phyloP scores from a whole-genome alignment of 1,140 invertebrate species.

The Rhagoletis pomonella region DNA sequence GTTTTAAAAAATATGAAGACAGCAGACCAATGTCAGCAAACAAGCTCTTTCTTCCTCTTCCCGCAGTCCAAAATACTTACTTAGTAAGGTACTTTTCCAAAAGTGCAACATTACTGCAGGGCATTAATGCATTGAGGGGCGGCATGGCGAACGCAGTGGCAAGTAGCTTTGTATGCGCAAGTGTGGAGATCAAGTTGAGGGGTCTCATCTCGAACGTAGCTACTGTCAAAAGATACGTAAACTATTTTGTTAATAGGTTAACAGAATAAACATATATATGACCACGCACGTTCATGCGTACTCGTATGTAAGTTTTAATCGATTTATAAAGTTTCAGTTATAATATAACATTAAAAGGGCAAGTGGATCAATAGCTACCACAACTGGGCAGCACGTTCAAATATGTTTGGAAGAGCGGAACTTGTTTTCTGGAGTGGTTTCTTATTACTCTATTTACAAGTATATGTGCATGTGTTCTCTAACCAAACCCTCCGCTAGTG shows the following conservation, averaged over 20 bases:
- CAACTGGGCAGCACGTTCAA: not conserved
- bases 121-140: not conserved
- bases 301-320: not conserved
- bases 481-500: too few species aligned
- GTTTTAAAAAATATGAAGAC: constrained; percentile 41
- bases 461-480: too few species aligned
- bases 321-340: not conserved
- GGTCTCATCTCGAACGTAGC: not conserved
- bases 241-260: not conserved
- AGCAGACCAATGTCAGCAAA: constrained; percentile 5
- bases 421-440: not conserved
- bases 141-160: not conserved
- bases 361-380: constrained; percentile 3
- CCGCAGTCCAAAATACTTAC: not conserved
- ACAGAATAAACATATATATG: not conserved
- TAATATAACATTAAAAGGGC: constrained; percentile 31
- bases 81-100: constrained; percentile 16
- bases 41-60: not conserved
- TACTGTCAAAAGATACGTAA: constrained; percentile 45
- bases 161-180: constrained; percentile 38
- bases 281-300: not conserved
- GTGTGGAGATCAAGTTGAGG: constrained; percentile 9
- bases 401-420: not conserved
- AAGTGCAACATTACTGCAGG: constrained; percentile 20
- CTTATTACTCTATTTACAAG: too few species aligned